Evolutionary conservation across 2,113 vertebrate species (phyloP).

Genomic region (Euleptes europaea): DNA sequence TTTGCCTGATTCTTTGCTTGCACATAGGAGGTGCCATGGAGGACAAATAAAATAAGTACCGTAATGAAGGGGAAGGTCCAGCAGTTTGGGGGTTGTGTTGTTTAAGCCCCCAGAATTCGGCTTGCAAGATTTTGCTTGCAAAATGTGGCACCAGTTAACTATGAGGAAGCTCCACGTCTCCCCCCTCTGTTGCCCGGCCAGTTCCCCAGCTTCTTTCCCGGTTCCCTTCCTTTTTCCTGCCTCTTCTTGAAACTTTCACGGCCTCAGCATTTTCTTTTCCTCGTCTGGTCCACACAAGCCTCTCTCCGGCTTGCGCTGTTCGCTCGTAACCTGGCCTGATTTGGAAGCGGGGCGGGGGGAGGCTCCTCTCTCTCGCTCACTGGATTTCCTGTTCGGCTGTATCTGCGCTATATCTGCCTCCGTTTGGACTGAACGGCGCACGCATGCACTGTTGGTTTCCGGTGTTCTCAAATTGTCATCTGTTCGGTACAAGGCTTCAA

Average conservation of each 20-base stretch:
- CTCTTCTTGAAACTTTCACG: neutral
- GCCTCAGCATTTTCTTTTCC: neutral
- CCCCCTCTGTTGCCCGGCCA: neutral
- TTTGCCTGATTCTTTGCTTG: neutral
- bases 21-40: neutral
- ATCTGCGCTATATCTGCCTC: too few species aligned
- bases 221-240: neutral
- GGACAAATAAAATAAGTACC: too few species aligned
- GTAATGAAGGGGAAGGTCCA: too few species aligned
- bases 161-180: neutral
- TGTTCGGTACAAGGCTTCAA: neutral
- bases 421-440: neutral
- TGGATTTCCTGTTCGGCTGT: conserved; percentile 19
- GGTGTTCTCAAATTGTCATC: conserved; percentile 1
- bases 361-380: neutral
- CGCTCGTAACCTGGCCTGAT: neutral
- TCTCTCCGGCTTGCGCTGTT: neutral
- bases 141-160: neutral
- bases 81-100: neutral
- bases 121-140: neutral
- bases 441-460: conserved; percentile 9
- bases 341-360: neutral
- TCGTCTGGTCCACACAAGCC: neutral
- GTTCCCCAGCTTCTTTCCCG: neutral
- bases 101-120: too few species aligned